These are phyloP conservation scores for Tachina grossa DNA, from an alignment of 2,888 invertebrate genomes.

Conservation along the genomic window DNA sequence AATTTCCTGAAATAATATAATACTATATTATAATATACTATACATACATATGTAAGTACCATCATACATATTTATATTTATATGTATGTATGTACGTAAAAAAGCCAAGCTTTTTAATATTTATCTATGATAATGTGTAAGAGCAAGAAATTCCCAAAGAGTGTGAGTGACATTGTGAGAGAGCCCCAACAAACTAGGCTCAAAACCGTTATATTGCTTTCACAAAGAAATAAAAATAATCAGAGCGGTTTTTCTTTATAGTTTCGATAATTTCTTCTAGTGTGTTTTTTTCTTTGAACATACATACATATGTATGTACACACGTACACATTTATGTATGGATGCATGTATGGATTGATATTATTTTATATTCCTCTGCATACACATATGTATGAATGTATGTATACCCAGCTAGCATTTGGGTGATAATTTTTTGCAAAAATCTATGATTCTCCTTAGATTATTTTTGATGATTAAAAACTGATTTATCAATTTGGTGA, in stretches of 20 bases:
- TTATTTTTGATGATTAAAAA: too few species aligned
- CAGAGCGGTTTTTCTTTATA: conserved; percentile 41
- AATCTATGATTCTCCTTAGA: too few species aligned
- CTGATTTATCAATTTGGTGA: too few species aligned
- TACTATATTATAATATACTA: too few species aligned
- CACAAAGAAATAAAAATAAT: conserved; percentile 19
- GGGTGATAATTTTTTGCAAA: too few species aligned
- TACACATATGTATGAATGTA: too few species aligned
- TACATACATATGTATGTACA: not conserved
- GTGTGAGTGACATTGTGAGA: not conserved
- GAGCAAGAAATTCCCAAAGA: conserved; percentile 31
- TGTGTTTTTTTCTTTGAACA: not conserved
- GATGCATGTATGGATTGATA: not conserved
- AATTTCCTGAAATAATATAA: too few species aligned
- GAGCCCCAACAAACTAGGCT: conserved; percentile 56
- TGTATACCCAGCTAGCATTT: too few species aligned
- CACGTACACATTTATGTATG: not conserved
- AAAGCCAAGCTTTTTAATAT: conserved; percentile 19
- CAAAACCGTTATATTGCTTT: conserved; percentile 69
- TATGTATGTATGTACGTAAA: not conserved
- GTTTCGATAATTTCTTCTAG: conserved; percentile 17
- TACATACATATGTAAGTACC: not conserved
- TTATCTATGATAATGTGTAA: conserved; percentile 2
- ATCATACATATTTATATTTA: too few species aligned
- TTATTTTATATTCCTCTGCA: too few species aligned